Evolutionary conservation across 2,797 vertebrate genomes (phyloP), one percentile per base, ranked within the genome.

Genomic region (Phrynocephalus forsythii): DNA sequence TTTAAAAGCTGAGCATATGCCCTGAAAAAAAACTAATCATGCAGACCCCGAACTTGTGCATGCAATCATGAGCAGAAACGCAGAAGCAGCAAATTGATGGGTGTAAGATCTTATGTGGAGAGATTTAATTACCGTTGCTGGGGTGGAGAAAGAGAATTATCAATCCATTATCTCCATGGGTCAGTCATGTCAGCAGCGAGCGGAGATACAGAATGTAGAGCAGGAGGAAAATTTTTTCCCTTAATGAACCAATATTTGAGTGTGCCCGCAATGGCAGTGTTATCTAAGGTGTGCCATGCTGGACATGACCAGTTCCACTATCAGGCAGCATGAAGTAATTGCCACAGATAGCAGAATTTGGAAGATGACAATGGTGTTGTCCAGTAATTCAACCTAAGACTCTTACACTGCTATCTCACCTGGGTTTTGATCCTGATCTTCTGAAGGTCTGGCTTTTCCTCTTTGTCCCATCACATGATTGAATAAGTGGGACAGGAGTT

Each of bases 151-250:
- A 2, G n/a, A 30, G 48, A 30, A 9, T 28, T 16, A 81, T 3
- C 63, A 52, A 79, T 48, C n/a, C 5, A 5, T 38, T 84, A 26
- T 52, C 48, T 56, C 50, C 3, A 1, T 26, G 28, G 33, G 77
- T 48, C 38, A 16, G 60, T 10, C 22, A 20, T 72, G 10, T 38
- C 33, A 33, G 33, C 44, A 13, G 38, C 3, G 82, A 91, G 68
- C 89, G 90, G 90, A 89, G 91, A 2, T 18, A 1, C 52, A 44
- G 30, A 0, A 81, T 69, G 48, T 33, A 28, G 76, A 69, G 38
- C 33, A 67, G 10, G 13, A 48, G 15, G 18, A 38, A 24, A 10
- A 44, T 22, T 16, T 26, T 9, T 0, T 24, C 89, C 20, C 6
- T 15, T 28, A 16, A 50, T 90, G 88, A 81, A 75, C 75, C 68